These are phyloP conservation scores for Silurus asotus DNA, from an alignment of 2,113 vertebrate species.

Conservation along the genomic window DNA sequence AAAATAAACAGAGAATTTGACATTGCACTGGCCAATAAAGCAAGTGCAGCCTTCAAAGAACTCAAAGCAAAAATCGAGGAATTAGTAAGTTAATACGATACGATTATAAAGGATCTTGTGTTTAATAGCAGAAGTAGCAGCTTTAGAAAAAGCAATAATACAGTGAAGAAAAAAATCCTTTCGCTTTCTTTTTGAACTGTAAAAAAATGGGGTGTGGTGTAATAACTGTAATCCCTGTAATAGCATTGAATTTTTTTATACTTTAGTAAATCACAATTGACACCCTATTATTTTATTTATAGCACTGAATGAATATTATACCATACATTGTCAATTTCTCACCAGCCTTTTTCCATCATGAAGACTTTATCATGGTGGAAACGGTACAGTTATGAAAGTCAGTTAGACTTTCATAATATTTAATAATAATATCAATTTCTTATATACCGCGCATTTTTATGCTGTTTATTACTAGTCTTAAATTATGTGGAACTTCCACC, in stretches of 20 bases:
- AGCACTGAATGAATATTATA: background rate
- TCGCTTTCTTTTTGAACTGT: too few relatives aligned
- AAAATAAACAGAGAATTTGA: conserved; percentile 6
- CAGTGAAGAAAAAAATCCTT: too few relatives aligned
- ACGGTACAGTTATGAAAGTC: background rate
- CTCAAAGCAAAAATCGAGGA: background rate
- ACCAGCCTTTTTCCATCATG: background rate
- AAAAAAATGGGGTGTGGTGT: too few relatives aligned
- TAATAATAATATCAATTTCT: background rate
- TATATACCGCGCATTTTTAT: background rate
- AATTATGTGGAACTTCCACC: background rate
- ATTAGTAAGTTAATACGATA: background rate
- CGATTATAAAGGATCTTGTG: background rate
- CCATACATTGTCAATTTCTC: background rate
- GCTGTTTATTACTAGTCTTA: background rate
- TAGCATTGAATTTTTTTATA: too few relatives aligned
- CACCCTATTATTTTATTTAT: too few relatives aligned
- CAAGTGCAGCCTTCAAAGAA: background rate
- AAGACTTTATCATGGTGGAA: conserved; percentile 1
- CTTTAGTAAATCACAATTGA: too few relatives aligned
- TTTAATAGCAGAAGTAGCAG: background rate
- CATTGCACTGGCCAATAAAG: background rate
- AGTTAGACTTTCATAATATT: background rate
- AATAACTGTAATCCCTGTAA: too few relatives aligned
- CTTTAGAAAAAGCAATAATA: background rate